Conservation (phyloP, 2,797 vertebrate genomes). For the Falco concolor region DNA sequence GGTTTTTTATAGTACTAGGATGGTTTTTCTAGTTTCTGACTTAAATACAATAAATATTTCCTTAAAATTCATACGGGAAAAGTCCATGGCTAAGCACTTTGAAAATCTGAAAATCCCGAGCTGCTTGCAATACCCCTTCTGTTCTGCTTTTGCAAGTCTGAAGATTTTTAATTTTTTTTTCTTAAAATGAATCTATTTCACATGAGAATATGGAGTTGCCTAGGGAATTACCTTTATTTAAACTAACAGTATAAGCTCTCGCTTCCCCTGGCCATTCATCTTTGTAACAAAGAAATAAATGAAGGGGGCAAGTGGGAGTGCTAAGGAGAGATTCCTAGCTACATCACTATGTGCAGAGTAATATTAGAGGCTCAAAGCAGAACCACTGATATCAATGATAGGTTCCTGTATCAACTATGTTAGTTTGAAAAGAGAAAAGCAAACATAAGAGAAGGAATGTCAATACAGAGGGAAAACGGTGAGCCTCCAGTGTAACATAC, state of each 20-base stretch:
- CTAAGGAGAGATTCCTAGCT: slow-evolving; percentile 22
- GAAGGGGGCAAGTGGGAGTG: neutral
- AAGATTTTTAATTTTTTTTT: neutral
- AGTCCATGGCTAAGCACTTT: neutral
- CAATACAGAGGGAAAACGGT: neutral
- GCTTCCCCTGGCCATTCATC: neutral
- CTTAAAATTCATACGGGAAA: neutral
- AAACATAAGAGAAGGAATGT: slow-evolving; percentile 48
- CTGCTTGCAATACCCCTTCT: neutral
- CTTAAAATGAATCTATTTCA: neutral
- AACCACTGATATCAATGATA: neutral
- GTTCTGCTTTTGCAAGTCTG: neutral
- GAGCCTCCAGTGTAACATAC: neutral
- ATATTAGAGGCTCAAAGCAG: slow-evolving; percentile 16
- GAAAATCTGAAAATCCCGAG: neutral
- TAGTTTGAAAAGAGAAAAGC: slow-evolving; percentile 25
- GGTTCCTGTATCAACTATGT: neutral
- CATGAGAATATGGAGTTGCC: neutral
- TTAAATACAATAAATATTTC: neutral
- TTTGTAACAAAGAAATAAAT: neutral
- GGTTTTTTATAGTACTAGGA: neutral
- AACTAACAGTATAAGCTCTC: neutral
- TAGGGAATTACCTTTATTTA: slow-evolving; percentile 13
- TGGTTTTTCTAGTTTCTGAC: neutral
- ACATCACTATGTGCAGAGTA: slow-evolving; percentile 24